Conservation (phyloP, 2,113 vertebrate genomes). For the Cisticola juncidis region DNA sequence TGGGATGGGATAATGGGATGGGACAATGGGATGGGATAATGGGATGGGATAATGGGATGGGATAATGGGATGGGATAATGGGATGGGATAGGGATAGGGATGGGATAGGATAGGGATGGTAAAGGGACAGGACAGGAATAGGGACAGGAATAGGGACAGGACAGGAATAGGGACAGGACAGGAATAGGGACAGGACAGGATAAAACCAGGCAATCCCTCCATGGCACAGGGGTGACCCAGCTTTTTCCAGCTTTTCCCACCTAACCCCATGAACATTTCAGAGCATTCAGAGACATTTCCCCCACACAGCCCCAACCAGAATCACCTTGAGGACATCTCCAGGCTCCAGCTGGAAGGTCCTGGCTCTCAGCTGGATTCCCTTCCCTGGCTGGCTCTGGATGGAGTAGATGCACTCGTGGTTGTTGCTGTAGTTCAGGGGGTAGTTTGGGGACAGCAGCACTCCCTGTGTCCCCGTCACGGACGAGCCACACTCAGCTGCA, state of each 20-base stretch:
- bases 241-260: neutral
- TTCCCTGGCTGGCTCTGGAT: constrained; percentile 97
- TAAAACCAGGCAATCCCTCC: neutral
- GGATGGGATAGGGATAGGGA: too few species aligned
- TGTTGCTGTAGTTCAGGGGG: constrained; percentile 92
- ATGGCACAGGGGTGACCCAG: fast-evolving
- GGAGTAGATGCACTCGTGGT: constrained; percentile 98
- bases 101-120: too few species aligned
- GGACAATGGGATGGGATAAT: too few species aligned
- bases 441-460: constrained; percentile 97
- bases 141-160: too few species aligned
- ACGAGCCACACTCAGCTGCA: constrained; percentile 94
- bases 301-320: too few species aligned
- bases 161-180: too few species aligned
- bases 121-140: too few species aligned
- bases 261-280: fast-evolving
- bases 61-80: too few species aligned
- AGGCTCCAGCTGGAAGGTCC: constrained; percentile 87
- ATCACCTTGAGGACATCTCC: constrained; percentile 93
- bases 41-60: too few species aligned
- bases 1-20: too few species aligned
- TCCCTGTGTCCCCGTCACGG: constrained; percentile 94
- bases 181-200: too few species aligned
- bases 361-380: constrained; percentile 92
- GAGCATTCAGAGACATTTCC: too few species aligned